These are phyloP conservation scores for Lepus townsendii DNA, from an alignment of 2,797 vertebrate genomes.

Conservation along the genomic window DNA sequence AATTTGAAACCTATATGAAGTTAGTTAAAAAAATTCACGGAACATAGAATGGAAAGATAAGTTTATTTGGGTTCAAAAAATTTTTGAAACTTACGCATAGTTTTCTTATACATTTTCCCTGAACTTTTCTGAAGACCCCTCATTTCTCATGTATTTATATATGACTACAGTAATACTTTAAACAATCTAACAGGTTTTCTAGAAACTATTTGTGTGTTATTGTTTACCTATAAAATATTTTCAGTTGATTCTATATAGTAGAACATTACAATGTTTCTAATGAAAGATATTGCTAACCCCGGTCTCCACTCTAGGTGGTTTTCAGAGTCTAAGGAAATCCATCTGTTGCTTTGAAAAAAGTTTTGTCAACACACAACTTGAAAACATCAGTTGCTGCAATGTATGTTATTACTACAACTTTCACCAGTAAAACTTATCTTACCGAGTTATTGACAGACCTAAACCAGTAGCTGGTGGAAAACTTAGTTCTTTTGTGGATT, in stretches of 20 bases:
- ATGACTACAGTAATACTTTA: conserved; percentile 43
- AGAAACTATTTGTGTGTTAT: conserved; percentile 64
- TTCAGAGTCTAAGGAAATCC: background rate
- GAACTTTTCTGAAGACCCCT: too few relatives aligned
- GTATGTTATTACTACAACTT: background rate
- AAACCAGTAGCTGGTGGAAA: background rate
- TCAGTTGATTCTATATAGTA: conserved; percentile 7
- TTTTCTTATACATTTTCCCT: too few relatives aligned
- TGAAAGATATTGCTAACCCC: background rate
- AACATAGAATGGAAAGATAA: too few relatives aligned
- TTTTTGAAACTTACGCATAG: too few relatives aligned
- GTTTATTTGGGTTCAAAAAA: too few relatives aligned
- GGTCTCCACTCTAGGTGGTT: conserved; percentile 25
- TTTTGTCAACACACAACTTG: background rate
- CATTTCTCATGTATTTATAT: background rate
- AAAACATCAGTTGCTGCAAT: background rate
- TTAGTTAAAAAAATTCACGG: too few relatives aligned
- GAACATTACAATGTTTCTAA: conserved; percentile 45
- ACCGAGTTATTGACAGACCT: background rate
- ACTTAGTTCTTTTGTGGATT: background rate
- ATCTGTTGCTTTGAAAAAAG: background rate
- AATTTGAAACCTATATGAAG: background rate
- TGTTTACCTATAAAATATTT: conserved; percentile 71
- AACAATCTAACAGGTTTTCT: background rate
- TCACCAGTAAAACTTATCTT: background rate